Evolutionary conservation across 2,888 invertebrate species (phyloP), one percentile per base, ranked within the genome.

Genomic region (Microctonus brassicae): DNA sequence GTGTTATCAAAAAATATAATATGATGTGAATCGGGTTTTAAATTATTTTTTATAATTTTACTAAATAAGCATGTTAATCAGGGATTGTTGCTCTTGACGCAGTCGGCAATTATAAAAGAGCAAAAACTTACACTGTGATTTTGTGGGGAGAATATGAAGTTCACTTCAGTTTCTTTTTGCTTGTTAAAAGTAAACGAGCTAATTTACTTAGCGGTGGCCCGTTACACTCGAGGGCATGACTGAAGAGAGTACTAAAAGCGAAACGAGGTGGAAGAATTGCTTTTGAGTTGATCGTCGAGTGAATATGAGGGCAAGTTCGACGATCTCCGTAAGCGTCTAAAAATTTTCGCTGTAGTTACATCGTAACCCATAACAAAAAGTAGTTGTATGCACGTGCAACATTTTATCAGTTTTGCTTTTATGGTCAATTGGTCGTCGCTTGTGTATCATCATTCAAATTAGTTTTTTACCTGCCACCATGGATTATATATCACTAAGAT

Each of bases 171-270:
- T 17, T 47, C 47, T 42, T 63, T 47, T 42, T 47, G 47, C 42
- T 42, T 61, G 39, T 52, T 61, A 20, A 61, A 34, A 69, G 68
- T 70, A 63, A 70, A 70, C 63, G 69, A 70, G 69, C 69, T 70
- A 70, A 70, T 70, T 70, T 70, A 70, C 69, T 70, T 64, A 70
- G 69, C 63, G 47, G 26, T 42, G 34, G 63, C 33, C 62, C 63
- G 64, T 70, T 57, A 70, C 69, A 70, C 69, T 70, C 63, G 55
- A 70, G 69, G 63, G 69, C 57, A 55, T 70, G 29, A 63, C 63
- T 47, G 24, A 33, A 63, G n/a, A 63, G n/a, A 57, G 57, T 47
- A 63, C 69, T 70, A 34, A 52, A 63, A 24, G 29, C 29, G 39
- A 70, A 70, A 64, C 63, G 64, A 70, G 55, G 64, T 57, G 47